Percentiles rank a stretch among this genome's conserved stretches.
These are phyloP conservation scores for Acomys russatus DNA, from an alignment of 2,797 vertebrate species.

Conservation along the genomic window DNA sequence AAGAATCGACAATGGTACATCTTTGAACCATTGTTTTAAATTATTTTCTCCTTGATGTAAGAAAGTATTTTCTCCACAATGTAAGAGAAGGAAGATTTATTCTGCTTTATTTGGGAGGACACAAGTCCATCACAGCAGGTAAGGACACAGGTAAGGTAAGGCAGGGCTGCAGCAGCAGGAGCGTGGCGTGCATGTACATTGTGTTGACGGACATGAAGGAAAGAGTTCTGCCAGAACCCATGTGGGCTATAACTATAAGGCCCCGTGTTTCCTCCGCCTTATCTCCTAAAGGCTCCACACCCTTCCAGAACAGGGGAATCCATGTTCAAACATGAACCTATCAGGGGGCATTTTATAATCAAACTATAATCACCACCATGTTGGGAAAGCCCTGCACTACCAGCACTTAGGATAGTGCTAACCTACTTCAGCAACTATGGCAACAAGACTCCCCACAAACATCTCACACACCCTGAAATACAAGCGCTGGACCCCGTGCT, in stretches of 20 bases:
- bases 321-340: background rate
- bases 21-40: background rate
- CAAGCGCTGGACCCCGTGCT: background rate
- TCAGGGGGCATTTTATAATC: background rate
- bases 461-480: background rate
- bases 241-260: background rate
- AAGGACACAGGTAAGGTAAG: background rate
- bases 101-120: background rate
- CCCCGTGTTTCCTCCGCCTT: background rate
- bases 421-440: background rate
- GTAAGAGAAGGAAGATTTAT: background rate
- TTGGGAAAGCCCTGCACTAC: background rate
- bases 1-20: background rate
- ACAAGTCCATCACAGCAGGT: background rate
- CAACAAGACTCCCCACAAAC: background rate
- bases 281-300: background rate
- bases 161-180: background rate
- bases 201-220: background rate
- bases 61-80: background rate
- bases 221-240: background rate
- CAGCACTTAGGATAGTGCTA: background rate
- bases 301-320: background rate
- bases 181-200: rapidly evolving
- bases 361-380: background rate
- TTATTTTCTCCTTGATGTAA: background rate